phyloP scores from a whole-genome alignment of 2,888 invertebrate species.

The Arrhopalites spinosus region DNA sequence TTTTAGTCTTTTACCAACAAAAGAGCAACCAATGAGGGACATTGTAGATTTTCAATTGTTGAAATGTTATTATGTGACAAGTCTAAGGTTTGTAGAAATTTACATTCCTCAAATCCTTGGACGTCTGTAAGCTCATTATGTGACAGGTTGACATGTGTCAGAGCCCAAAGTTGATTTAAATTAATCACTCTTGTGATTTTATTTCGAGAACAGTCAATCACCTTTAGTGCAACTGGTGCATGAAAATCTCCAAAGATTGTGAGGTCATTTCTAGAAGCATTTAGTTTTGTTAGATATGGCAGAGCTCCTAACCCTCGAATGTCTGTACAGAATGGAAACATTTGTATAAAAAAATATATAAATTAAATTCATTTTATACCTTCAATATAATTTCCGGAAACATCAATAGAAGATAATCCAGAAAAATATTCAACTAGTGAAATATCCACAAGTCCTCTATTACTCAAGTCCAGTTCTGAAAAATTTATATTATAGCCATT shows the following conservation, averaged over 20 bases:
- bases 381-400: conserved; percentile 38
- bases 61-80: conserved; percentile 21
- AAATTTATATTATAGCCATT: conserved; percentile 15
- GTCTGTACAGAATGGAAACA: conserved; percentile 11
- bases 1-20: conserved; percentile 7
- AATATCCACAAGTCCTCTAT: conserved; percentile 26
- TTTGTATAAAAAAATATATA: background rate
- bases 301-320: conserved; percentile 37
- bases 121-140: conserved; percentile 16
- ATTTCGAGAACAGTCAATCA: conserved; percentile 43
- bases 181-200: conserved; percentile 30
- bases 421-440: conserved; percentile 33
- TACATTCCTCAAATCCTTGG: conserved; percentile 22
- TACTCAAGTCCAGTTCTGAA: conserved; percentile 15
- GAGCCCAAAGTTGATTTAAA: conserved; percentile 35
- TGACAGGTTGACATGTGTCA: conserved; percentile 43
- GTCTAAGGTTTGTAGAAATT: conserved; percentile 6
- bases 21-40: conserved; percentile 3
- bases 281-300: conserved; percentile 34
- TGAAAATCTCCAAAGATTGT: conserved; percentile 38
- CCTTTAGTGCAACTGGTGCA: conserved; percentile 16
- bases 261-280: conserved; percentile 43
- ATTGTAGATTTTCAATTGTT: conserved; percentile 5
- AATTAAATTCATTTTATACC: conserved; percentile 18
- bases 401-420: conserved; percentile 30